Conservation (phyloP, 2,888 invertebrate genomes). For the Dicyrtomina minuta region DNA sequence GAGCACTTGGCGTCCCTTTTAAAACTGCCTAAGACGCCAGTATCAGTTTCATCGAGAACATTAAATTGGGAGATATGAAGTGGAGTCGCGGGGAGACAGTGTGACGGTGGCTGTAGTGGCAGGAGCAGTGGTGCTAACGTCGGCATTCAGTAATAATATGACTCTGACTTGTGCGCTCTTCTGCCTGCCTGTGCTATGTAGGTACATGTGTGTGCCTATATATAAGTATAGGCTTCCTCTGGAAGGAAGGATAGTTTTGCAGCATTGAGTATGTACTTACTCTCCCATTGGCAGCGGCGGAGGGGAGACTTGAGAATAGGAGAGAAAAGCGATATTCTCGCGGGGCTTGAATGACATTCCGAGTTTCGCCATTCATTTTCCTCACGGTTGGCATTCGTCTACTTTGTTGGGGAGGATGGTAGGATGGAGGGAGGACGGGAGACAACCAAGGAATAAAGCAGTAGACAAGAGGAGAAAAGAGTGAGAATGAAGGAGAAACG, state of each 20-base stretch:
- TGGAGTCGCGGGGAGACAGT: no score
- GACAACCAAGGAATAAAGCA: neutral
- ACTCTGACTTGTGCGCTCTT: no score
- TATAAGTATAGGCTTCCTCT: neutral
- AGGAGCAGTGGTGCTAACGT: no score
- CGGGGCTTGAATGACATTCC: constrained; percentile 26
- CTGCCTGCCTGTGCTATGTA: no score
- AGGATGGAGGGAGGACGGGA: neutral
- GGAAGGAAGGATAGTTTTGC: neutral
- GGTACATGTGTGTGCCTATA: neutral
- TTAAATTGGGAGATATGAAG: neutral
- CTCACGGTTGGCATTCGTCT: constrained; percentile 21
- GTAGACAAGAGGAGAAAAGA: neutral
- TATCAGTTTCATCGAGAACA: constrained; percentile 2
- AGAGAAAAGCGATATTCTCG: constrained; percentile 33
- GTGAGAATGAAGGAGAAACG: constrained; percentile 18
- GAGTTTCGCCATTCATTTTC: constrained; percentile 38
- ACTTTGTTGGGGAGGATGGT: neutral
- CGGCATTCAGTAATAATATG: no score
- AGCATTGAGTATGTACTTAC: no score
- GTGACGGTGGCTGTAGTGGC: no score
- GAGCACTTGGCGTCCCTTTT: neutral
- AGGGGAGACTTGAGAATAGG: constrained; percentile 12
- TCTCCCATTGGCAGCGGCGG: no score
- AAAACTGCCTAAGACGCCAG: neutral